Conservation (phyloP, 1,140 invertebrate genomes). For the Sarcophaga bullata region DNA sequence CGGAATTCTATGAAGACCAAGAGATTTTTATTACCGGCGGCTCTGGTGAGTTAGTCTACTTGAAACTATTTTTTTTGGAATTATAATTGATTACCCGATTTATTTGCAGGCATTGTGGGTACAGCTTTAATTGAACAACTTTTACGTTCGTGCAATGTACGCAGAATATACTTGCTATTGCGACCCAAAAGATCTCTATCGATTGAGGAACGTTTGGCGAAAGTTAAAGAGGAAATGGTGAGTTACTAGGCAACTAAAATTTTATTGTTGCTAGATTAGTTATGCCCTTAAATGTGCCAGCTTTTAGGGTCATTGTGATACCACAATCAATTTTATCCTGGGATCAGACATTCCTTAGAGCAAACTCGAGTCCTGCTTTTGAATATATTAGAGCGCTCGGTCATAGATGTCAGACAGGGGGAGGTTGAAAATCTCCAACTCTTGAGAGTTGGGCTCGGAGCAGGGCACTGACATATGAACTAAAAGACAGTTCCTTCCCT, state of each 20-base stretch:
- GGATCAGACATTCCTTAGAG: background rate
- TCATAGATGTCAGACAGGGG: too few relatives aligned
- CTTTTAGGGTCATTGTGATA: too few relatives aligned
- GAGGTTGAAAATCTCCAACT: too few relatives aligned
- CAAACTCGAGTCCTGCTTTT: background rate
- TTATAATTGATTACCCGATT: background rate
- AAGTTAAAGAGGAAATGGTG: conserved; percentile 50
- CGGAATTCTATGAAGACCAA: conserved; percentile 69
- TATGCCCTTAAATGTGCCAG: background rate
- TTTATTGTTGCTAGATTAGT: too few relatives aligned
- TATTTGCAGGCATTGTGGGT: conserved; percentile 67
- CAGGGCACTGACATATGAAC: too few relatives aligned
- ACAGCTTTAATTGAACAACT: conserved; percentile 80
- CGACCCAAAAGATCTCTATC: conserved; percentile 67
- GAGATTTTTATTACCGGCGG: conserved; percentile 78
- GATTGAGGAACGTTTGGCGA: conserved; percentile 52
- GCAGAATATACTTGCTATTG: conserved; percentile 74
- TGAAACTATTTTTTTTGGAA: background rate
- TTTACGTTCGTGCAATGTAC: conserved; percentile 74
- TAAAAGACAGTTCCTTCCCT: too few relatives aligned
- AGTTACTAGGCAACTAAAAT: background rate
- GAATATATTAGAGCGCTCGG: too few relatives aligned
- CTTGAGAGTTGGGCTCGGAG: too few relatives aligned
- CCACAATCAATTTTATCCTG: background rate
- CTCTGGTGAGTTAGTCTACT: conserved; percentile 68